Evolutionary conservation across 2,113 vertebrate species (phyloP).

Genomic region (Pseudopodoces humilis): DNA sequence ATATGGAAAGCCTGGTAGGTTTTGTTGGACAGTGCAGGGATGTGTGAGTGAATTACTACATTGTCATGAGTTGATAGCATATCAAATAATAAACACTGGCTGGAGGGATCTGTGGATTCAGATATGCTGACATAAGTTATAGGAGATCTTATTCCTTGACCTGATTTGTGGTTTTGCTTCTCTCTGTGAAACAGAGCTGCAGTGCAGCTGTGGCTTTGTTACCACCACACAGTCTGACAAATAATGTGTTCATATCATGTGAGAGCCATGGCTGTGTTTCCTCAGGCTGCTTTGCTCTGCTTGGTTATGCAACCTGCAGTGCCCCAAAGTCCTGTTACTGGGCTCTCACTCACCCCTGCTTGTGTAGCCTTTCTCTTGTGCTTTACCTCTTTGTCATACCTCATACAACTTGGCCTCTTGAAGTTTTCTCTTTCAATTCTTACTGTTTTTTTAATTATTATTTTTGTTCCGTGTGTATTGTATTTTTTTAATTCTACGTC

Average conservation of each 20-base stretch:
- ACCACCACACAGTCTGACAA: neutral
- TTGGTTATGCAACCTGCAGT: neutral
- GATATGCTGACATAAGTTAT: neutral
- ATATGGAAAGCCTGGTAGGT: neutral
- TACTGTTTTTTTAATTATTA: neutral
- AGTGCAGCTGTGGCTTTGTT: neutral
- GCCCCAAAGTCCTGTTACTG: neutral
- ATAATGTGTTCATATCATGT: neutral
- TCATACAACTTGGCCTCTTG: neutral
- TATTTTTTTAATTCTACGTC: rapidly evolving
- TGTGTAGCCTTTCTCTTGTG: neutral
- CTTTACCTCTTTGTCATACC: neutral
- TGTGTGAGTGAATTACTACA: neutral
- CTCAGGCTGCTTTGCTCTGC: neutral
- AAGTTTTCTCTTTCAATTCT: neutral
- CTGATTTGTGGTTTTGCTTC: neutral
- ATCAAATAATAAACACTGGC: neutral
- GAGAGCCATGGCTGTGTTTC: neutral
- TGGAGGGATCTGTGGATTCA: neutral
- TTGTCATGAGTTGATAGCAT: neutral
- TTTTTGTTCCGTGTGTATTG: neutral
- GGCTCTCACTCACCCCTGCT: neutral
- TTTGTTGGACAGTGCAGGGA: neutral
- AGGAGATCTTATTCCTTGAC: neutral
- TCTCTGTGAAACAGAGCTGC: neutral